Evolutionary conservation across 1,140 invertebrate genomes (phyloP), one percentile per base, ranked within the genome.

Genomic region (Contarinia nasturtii): DNA sequence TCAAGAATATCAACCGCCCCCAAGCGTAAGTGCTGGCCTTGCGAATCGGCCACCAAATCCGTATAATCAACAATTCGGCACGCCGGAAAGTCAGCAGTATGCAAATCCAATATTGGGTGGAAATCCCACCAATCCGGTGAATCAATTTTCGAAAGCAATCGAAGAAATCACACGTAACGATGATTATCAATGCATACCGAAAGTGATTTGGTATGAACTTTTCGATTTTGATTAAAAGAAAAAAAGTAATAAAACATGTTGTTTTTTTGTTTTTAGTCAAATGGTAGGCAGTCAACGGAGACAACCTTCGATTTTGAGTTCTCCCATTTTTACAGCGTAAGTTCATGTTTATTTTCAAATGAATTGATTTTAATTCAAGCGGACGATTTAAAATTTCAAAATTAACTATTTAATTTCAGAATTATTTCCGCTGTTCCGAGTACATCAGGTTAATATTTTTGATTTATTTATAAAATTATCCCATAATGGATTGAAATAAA

Each of bases 151-250:
- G 45, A 66, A 71, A 49, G 79, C 78, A 22, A 59, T 86, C 48
- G 71, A 71, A 46, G 80, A 82, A 38, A 80, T 86, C 51, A 75
- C 79, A 45, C 65, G 68, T 53, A 75, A 83, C 61, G 83, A 86
- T 57, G 80, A 84, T 59, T 67, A 76, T 45, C 73, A 80, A 53
- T 86, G 83, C 57, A 78, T 86, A 42, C 76, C 81, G 3, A 71
- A 80, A 59, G 68, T 86, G 50, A 67, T 86, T 40, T 86, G 83
- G n/a, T n/a, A n/a, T n/a, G n/a, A n/a, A n/a, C n/a, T n/a, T n/a
- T n/a, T n/a, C n/a, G n/a, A n/a, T n/a, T n/a, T n/a, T n/a, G n/a
- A n/a, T n/a, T n/a, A n/a, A n/a, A n/a, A n/a, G n/a, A n/a, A n/a
- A n/a, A n/a, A n/a, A n/a, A n/a, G n/a, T n/a, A n/a, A n/a, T n/a